Conservation (phyloP, 1,140 invertebrate genomes). For the Diprion similis region DNA sequence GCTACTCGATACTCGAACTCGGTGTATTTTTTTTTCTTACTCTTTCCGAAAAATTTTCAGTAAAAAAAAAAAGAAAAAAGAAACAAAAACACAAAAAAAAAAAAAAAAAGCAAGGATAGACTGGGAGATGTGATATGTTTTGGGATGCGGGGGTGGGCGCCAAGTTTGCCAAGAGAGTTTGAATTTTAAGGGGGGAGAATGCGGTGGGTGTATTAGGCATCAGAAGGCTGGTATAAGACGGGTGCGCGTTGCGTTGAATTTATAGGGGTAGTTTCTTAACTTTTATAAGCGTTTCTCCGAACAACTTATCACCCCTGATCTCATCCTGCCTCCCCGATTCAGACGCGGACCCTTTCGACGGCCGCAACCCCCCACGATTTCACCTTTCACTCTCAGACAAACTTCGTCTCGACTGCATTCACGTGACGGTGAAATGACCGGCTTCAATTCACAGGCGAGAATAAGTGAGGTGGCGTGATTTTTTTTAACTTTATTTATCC, state of each 20-base stretch:
- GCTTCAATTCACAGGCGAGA: neutral
- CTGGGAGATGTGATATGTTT: neutral
- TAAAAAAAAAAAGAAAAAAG: no score
- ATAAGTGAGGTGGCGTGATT: no score
- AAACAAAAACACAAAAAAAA: no score
- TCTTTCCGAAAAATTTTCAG: no score
- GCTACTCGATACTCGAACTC: no score
- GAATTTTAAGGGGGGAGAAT: slow-evolving; percentile 17
- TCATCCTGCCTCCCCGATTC: neutral
- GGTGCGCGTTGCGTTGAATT: slow-evolving; percentile 29
- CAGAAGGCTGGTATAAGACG: slow-evolving; percentile 30
- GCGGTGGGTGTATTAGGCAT: slow-evolving; percentile 36
- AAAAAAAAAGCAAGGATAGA: no score
- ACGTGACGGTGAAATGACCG: neutral
- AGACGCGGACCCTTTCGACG: neutral
- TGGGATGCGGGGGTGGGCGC: neutral
- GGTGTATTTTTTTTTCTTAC: no score
- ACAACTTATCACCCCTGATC: slow-evolving; percentile 25
- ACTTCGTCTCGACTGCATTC: neutral
- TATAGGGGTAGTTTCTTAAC: slow-evolving; percentile 41
- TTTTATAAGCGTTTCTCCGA: slow-evolving; percentile 37
- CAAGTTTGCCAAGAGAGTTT: slow-evolving; percentile 8
- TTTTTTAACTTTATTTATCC: no score
- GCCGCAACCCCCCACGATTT: neutral
- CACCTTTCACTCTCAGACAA: neutral